phyloP scores from a whole-genome alignment of 2,888 invertebrate genomes.

The Phlogophora meticulosa region DNA sequence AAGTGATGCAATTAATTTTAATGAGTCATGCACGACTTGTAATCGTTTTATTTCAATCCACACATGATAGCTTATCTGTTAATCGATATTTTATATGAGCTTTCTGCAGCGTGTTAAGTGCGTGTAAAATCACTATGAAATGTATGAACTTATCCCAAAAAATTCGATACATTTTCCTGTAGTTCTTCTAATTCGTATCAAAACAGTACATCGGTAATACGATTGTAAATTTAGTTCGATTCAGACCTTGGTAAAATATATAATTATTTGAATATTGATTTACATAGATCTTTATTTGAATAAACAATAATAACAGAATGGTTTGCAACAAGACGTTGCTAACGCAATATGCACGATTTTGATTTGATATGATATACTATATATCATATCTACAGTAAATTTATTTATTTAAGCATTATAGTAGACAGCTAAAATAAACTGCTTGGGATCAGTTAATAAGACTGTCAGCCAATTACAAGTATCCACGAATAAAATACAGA shows the following conservation, averaged over 20 bases:
- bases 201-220: conserved; percentile 1
- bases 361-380: too few relatives aligned
- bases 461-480: too few relatives aligned
- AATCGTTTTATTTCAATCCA: conserved; percentile 44
- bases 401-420: too few relatives aligned
- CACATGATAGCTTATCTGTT: conserved; percentile 30
- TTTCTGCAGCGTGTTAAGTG: conserved; percentile 22
- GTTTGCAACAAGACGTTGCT: conserved; percentile 40
- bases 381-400: too few relatives aligned
- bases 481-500: too few relatives aligned
- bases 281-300: conserved; percentile 37
- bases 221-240: background rate
- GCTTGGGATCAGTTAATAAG: too few relatives aligned
- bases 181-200: conserved; percentile 1
- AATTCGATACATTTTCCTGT: background rate
- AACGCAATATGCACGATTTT: conserved; percentile 37
- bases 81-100: conserved; percentile 37
- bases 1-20: conserved; percentile 56
- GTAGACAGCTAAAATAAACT: too few relatives aligned
- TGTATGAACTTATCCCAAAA: conserved; percentile 5
- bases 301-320: conserved; percentile 34
- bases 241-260: conserved; percentile 28
- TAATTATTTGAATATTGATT: conserved; percentile 32
- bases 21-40: conserved; percentile 51
- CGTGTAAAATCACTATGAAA: background rate